Conservation (phyloP, 2,797 vertebrate genomes). For the Rhadinocentrus ornatus region DNA sequence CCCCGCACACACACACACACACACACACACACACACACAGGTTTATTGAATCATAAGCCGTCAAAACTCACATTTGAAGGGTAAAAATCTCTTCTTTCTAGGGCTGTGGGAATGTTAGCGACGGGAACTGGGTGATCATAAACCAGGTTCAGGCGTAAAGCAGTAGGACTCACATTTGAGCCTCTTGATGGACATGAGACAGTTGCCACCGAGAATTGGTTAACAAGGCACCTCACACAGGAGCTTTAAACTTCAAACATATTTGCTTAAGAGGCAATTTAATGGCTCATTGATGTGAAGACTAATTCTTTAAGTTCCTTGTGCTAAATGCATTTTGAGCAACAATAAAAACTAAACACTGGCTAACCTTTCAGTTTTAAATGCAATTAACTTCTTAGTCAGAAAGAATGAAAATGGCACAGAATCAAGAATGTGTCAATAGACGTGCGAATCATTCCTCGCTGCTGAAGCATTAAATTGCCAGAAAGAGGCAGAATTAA, state of each 20-base stretch:
- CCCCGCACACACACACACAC: no score
- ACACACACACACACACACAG: no score
- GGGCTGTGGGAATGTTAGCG: no score
- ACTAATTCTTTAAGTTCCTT: conserved; percentile 65
- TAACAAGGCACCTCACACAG: conserved; percentile 13
- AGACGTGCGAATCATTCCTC: conserved; percentile 29
- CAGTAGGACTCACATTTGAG: conserved; percentile 1
- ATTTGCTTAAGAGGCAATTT: conserved; percentile 76
- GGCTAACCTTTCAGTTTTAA: conserved; percentile 27
- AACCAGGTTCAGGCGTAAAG: background rate
- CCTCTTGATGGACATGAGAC: conserved; percentile 28
- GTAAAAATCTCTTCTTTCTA: no score
- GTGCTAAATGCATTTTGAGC: conserved; percentile 66
- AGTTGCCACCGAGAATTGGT: conserved; percentile 26
- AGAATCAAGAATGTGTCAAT: conserved; percentile 11
- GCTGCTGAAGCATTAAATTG: conserved; percentile 56
- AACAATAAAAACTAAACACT: conserved; percentile 54
- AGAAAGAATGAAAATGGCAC: conserved; percentile 15
- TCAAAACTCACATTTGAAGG: no score
- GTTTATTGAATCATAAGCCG: no score
- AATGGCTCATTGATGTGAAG: conserved; percentile 78
- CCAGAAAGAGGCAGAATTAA: conserved; percentile 1
- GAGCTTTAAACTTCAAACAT: conserved; percentile 40
- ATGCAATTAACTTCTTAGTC: conserved; percentile 47
- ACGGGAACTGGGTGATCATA: background rate